These are phyloP conservation scores for Pseudopipra pipra DNA, from an alignment of 2,113 vertebrate genomes.

Conservation along the genomic window DNA sequence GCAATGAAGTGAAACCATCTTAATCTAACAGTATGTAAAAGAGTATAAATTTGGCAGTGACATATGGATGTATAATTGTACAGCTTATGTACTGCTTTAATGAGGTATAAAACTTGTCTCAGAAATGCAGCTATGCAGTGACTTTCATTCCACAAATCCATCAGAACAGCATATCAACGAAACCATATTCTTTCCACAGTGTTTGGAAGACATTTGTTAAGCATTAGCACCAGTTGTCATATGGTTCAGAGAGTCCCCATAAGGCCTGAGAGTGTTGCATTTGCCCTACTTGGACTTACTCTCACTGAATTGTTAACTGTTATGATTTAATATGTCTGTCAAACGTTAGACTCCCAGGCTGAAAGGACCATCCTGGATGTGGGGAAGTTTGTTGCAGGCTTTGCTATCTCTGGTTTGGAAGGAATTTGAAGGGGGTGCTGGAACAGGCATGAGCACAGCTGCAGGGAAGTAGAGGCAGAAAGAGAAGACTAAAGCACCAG, in stretches of 20 bases:
- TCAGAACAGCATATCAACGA: not conserved
- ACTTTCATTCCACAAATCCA: slow-evolving; percentile 11
- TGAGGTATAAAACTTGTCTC: slow-evolving; percentile 32
- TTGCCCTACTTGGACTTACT: not conserved
- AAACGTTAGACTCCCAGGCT: not conserved
- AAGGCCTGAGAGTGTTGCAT: not conserved
- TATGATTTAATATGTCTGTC: not conserved
- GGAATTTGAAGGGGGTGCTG: not conserved
- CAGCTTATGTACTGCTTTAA: slow-evolving; percentile 40
- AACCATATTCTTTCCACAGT: not conserved
- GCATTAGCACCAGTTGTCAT: not conserved
- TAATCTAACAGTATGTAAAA: slow-evolving; percentile 42
- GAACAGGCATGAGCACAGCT: not conserved
- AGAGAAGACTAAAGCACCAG: not conserved
- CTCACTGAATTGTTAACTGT: not conserved
- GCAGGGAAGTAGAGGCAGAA: not conserved
- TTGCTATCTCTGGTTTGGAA: not conserved
- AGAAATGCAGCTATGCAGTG: not conserved
- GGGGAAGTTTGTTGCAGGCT: not conserved
- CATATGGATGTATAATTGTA: slow-evolving; percentile 41
- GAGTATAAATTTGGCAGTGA: slow-evolving; percentile 48
- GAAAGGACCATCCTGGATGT: not conserved
- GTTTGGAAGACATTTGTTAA: not conserved
- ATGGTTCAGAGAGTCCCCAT: not conserved
- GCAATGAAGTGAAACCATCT: slow-evolving; percentile 27